Percentiles rank a stretch among this genome's conserved stretches.
Evolutionary conservation across 2,888 invertebrate genomes (phyloP).

Genomic region (Nomada goodeniana): DNA sequence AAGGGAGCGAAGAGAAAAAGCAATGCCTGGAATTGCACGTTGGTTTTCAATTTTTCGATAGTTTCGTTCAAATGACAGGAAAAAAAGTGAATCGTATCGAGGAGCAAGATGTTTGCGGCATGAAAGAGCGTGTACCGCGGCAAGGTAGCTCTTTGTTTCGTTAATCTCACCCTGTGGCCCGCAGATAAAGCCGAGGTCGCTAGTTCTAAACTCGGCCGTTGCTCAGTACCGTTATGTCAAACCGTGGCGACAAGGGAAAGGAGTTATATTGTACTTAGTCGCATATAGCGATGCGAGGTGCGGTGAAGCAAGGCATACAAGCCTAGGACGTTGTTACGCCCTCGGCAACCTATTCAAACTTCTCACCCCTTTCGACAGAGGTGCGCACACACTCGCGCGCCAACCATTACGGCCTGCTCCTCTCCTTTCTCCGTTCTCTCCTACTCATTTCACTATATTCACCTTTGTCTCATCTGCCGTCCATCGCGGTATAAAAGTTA

Average conservation of each 20-base stretch:
- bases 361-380: constrained; percentile 51
- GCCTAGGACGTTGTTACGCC: constrained; percentile 66
- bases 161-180: constrained; percentile 61
- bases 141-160: constrained; percentile 65
- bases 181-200: constrained; percentile 67
- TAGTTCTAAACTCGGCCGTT: constrained; percentile 62
- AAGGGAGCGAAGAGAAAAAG: neutral
- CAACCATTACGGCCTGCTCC: constrained; percentile 48
- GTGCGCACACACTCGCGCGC: constrained; percentile 23
- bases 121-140: constrained; percentile 45
- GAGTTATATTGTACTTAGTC: constrained; percentile 43
- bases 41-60: neutral
- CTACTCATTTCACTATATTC: constrained; percentile 21
- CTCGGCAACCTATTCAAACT: constrained; percentile 68
- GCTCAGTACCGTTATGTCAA: constrained; percentile 65
- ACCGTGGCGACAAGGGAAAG: constrained; percentile 59
- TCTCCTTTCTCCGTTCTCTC: constrained; percentile 16
- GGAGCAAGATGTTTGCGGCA: constrained; percentile 15
- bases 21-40: neutral
- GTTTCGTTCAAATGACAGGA: neutral
- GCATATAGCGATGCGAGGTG: constrained; percentile 26
- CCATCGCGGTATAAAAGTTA: constrained; percentile 22
- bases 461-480: neutral
- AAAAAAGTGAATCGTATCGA: neutral
- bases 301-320: constrained; percentile 45